Conservation (phyloP, 23 tunicate genomes). For the Trididemnum miniatum region DNA sequence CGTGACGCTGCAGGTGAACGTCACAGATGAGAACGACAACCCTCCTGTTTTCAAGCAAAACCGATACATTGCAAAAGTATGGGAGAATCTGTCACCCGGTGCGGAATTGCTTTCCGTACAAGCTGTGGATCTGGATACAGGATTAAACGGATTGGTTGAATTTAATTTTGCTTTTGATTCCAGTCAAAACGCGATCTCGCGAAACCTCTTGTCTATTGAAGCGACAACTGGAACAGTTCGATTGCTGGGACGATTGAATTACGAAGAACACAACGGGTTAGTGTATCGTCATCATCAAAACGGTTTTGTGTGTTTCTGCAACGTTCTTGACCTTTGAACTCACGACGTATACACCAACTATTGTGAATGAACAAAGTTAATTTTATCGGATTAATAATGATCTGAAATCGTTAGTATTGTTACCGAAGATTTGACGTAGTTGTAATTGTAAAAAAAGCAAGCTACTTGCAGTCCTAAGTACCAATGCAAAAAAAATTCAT, state of each 20-base stretch:
- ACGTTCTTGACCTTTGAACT: no score
- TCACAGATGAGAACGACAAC: constrained; percentile 67
- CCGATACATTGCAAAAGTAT: constrained; percentile 18
- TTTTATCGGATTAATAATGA: no score
- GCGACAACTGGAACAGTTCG: constrained; percentile 40
- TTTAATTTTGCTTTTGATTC: constrained; percentile 26
- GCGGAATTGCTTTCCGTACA: constrained; percentile 8
- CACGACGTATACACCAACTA: no score
- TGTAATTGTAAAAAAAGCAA: no score
- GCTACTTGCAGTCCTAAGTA: no score
- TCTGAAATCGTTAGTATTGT: no score
- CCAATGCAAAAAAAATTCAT: no score
- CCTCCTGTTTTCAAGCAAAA: constrained; percentile 48
- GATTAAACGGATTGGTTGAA: constrained; percentile 20
- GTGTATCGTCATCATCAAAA: no score
- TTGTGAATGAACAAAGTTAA: no score
- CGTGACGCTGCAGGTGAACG: constrained; percentile 30
- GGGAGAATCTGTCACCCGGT: constrained; percentile 47
- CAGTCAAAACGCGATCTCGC: not conserved
- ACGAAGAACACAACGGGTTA: constrained; percentile 80
- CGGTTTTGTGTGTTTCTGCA: no score
- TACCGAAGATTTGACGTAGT: no score
- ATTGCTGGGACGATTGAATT: constrained; percentile 40
- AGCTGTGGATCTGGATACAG: constrained; percentile 44
- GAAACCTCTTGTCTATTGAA: constrained; percentile 37